Percentiles rank a stretch among this genome's conserved stretches.
phyloP scores from a whole-genome alignment of 2,113 vertebrate genomes.

The Parus major region DNA sequence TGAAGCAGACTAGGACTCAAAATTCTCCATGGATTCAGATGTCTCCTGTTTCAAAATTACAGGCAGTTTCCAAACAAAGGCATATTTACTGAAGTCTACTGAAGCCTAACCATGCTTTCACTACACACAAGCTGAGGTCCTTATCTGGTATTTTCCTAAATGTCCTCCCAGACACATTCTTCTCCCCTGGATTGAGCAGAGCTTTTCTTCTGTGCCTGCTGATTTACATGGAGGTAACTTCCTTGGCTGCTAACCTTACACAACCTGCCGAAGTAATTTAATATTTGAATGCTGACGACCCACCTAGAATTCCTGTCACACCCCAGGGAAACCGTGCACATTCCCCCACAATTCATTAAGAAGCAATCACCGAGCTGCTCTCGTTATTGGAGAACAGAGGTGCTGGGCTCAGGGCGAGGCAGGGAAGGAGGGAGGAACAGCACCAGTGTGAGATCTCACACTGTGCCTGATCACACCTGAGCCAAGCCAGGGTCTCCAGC shows the following conservation, averaged over 20 bases:
- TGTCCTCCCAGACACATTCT: neutral
- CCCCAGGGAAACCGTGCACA: neutral
- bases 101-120: neutral
- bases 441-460: neutral
- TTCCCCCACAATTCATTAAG: neutral
- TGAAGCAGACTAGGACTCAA: neutral
- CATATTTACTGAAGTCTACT: neutral
- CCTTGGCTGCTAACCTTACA: slow-evolving; percentile 7
- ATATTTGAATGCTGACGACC: slow-evolving; percentile 4
- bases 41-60: neutral
- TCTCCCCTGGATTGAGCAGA: neutral
- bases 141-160: neutral
- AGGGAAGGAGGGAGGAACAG: neutral
- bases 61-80: neutral
- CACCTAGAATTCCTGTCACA: slow-evolving; percentile 26
- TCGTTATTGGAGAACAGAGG: neutral
- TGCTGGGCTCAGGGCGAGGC: rapidly evolving
- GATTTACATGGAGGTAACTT: neutral
- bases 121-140: neutral
- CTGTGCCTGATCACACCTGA: neutral
- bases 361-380: neutral
- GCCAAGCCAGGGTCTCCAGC: neutral
- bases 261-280: slow-evolving; percentile 11
- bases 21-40: neutral
- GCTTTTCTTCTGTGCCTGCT: neutral